Conservation (phyloP, 2,888 invertebrate genomes). For the Phymatocera aterrima region DNA sequence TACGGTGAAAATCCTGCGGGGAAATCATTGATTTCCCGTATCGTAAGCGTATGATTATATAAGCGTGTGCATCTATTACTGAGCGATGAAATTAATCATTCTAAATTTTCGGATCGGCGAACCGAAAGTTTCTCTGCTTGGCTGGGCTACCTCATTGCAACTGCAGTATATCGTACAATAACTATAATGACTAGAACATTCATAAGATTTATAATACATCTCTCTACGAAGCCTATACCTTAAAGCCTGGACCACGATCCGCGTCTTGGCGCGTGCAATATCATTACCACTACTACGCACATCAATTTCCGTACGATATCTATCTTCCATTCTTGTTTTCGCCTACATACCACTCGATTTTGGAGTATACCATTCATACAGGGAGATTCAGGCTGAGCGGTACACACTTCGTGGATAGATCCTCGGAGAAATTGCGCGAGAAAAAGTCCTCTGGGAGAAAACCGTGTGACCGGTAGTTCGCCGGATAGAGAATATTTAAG, state of each 20-base stretch:
- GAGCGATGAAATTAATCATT: not conserved
- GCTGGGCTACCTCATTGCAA: not conserved
- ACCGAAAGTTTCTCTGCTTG: not conserved
- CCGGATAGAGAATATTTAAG: no score
- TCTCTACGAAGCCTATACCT: slow-evolving; percentile 54
- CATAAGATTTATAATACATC: not conserved
- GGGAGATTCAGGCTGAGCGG: no score
- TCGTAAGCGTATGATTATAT: no score
- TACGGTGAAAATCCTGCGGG: no score
- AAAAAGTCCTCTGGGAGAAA: no score
- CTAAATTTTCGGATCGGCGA: not conserved
- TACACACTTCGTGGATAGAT: no score
- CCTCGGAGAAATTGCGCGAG: no score
- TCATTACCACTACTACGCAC: not conserved
- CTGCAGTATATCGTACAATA: not conserved
- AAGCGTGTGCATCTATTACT: no score
- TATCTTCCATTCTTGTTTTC: no score
- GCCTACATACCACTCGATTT: no score
- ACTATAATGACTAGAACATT: not conserved
- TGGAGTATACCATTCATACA: no score
- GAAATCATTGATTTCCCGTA: not conserved
- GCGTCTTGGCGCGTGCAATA: slow-evolving; percentile 57
- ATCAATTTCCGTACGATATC: not conserved
- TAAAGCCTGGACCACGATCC: slow-evolving; percentile 68
- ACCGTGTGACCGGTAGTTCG: no score